phyloP scores from a whole-genome alignment of 2,797 vertebrate species.

The Xenentodon cancila region DNA sequence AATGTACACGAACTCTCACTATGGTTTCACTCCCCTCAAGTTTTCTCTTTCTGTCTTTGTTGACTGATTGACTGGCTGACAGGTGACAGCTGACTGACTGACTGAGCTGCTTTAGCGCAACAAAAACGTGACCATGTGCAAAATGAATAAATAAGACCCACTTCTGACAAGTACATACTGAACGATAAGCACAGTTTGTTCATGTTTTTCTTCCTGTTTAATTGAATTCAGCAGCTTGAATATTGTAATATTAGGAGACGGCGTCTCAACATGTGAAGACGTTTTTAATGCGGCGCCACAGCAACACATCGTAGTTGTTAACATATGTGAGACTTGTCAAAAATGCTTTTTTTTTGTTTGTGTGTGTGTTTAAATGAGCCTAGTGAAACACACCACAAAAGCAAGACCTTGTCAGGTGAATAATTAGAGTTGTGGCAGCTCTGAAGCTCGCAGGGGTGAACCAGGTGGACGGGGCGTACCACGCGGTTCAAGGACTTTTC shows the following conservation, averaged over 20 bases:
- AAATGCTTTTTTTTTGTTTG: conserved; percentile 71
- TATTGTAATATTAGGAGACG: conserved; percentile 74
- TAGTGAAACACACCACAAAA: conserved; percentile 59
- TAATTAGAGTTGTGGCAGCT: conserved; percentile 56
- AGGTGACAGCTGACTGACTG: conserved; percentile 29
- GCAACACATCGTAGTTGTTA: conserved; percentile 78
- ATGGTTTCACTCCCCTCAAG: too few relatives aligned
- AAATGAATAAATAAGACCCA: conserved; percentile 59
- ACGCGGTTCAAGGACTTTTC: conserved; percentile 11
- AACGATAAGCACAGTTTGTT: conserved; percentile 79
- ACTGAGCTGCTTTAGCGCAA: conserved; percentile 62
- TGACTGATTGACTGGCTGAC: conserved; percentile 46
- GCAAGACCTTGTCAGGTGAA: conserved; percentile 73
- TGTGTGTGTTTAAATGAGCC: conserved; percentile 78
- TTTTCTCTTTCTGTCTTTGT: conserved; percentile 18
- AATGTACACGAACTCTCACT: too few relatives aligned
- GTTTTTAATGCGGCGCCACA: conserved; percentile 69
- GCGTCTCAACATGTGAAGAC: conserved; percentile 80
- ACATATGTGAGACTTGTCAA: conserved; percentile 81
- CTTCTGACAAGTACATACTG: conserved; percentile 75
- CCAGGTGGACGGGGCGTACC: conserved; percentile 15
- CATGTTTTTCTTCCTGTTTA: conserved; percentile 71
- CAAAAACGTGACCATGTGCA: conserved; percentile 64
- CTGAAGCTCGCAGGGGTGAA: conserved; percentile 36
- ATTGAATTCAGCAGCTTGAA: conserved; percentile 80